These are phyloP conservation scores for Hypsibius dujardini DNA, from an alignment of 1,140 invertebrate species.

Conservation along the genomic window DNA sequence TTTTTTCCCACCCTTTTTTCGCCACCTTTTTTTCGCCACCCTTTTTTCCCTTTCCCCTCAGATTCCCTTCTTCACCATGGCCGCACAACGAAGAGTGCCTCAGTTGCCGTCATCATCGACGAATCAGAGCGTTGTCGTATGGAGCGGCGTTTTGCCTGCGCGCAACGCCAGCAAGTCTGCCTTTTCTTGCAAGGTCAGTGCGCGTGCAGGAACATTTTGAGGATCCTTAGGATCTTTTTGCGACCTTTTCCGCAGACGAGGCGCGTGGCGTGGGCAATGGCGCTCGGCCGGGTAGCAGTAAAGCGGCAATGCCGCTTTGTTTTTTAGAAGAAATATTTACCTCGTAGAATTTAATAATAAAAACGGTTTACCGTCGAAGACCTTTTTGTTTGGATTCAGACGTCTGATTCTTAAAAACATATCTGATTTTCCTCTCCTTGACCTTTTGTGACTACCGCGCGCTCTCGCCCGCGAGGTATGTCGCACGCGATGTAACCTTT, in stretches of 20 bases:
- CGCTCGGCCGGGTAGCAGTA: no score
- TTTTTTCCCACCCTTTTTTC: neutral
- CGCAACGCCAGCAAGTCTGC: conserved; percentile 44
- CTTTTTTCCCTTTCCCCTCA: neutral
- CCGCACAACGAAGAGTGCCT: neutral
- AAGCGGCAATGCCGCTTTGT: no score
- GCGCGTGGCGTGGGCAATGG: no score
- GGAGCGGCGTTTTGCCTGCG: conserved; percentile 60
- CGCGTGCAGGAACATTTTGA: no score
- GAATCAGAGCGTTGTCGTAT: conserved; percentile 31
- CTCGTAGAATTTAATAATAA: no score
- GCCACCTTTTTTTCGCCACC: neutral
- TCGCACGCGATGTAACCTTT: no score
- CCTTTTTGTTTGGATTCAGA: no score
- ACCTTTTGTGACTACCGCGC: conserved; percentile 1
- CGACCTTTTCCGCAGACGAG: no score
- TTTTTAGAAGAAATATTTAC: no score
- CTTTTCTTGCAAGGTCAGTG: conserved; percentile 47
- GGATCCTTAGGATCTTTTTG: no score
- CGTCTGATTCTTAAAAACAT: conserved; percentile 9
- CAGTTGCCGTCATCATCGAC: neutral
- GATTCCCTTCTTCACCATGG: neutral
- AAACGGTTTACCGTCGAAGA: no score
- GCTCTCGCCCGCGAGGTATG: no score
- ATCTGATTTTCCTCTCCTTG: conserved; percentile 19